Evolutionary conservation across 2,113 vertebrate species (phyloP).

Genomic region (Circaetus gallicus): DNA sequence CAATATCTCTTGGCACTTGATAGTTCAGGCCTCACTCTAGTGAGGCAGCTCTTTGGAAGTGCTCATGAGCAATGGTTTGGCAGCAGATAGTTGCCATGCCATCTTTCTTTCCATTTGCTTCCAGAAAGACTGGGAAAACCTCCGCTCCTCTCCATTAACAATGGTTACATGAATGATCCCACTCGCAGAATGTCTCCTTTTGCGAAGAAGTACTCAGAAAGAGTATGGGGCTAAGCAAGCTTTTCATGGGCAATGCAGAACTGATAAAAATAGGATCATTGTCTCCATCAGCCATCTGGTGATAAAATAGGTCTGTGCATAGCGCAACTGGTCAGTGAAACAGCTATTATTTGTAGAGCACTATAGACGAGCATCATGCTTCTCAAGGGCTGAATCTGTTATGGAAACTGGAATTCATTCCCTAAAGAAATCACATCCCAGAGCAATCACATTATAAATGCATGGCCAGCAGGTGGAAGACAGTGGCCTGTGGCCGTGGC

Average conservation of each 20-base stretch:
- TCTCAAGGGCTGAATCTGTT: background rate
- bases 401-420: background rate
- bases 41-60: background rate
- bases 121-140: background rate
- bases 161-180: background rate
- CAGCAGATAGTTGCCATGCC: background rate
- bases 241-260: background rate
- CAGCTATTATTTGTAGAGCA: background rate
- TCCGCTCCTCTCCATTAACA: background rate
- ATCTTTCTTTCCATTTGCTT: background rate
- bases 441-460: background rate
- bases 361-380: background rate
- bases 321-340: background rate
- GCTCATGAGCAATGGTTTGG: background rate
- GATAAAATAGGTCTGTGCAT: background rate
- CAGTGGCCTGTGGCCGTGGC: background rate
- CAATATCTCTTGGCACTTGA: background rate
- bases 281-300: background rate
- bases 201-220: background rate
- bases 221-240: background rate
- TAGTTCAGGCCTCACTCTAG: background rate
- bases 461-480: background rate
- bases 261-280: background rate
- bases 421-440: background rate
- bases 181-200: background rate